Conservation (phyloP, 2,113 vertebrate species). For the Gadus chalcogrammus region DNA sequence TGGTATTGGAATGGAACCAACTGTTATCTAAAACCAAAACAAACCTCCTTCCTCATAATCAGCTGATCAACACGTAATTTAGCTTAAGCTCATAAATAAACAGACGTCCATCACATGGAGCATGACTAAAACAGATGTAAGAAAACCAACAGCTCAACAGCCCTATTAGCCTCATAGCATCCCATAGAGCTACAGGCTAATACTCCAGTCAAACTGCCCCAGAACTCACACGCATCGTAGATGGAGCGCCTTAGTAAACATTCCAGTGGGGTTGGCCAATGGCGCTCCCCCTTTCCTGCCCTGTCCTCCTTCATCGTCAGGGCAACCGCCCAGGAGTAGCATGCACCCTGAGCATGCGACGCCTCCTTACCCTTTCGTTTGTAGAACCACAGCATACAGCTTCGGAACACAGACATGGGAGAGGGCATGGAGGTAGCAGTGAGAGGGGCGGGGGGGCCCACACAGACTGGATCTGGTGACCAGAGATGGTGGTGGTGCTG, state of each 20-base stretch:
- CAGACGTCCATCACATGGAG: too few relatives aligned
- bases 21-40: too few relatives aligned
- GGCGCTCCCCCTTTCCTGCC: neutral
- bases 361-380: slow-evolving; percentile 95
- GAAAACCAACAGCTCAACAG: too few relatives aligned
- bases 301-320: slow-evolving; percentile 11
- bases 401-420: slow-evolving; percentile 97
- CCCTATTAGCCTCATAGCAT: too few relatives aligned
- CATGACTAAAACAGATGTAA: too few relatives aligned
- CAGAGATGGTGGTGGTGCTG: slow-evolving; percentile 62
- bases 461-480: slow-evolving; percentile 57
- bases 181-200: too few relatives aligned
- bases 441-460: slow-evolving; percentile 61
- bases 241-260: neutral
- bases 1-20: too few relatives aligned
- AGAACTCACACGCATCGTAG: too few relatives aligned
- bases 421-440: slow-evolving; percentile 88
- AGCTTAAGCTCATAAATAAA: too few relatives aligned
- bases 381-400: slow-evolving; percentile 99
- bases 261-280: neutral
- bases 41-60: too few relatives aligned
- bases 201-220: too few relatives aligned
- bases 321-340: slow-evolving; percentile 17
- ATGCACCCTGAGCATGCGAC: slow-evolving; percentile 46
- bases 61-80: too few relatives aligned